Conservation (phyloP, 2,113 vertebrate genomes). For the Cepphus grylle region DNA sequence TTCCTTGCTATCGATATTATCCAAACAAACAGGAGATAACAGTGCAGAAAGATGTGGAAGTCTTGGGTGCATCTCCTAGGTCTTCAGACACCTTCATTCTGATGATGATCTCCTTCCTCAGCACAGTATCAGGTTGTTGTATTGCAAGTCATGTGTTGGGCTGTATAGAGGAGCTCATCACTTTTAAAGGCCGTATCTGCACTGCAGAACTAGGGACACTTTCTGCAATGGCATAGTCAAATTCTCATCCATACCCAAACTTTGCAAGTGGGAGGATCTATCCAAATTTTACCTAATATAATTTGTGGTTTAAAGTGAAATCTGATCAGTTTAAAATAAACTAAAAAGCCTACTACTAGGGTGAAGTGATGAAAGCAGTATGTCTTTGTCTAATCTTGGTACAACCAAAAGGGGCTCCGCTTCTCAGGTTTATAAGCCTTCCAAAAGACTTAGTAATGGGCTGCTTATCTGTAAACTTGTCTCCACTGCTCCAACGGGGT, state of each 20-base stretch:
- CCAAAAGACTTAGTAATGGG: background rate
- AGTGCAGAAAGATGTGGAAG: background rate
- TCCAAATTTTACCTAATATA: background rate
- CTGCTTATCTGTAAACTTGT: background rate
- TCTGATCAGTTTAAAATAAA: background rate
- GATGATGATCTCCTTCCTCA: background rate
- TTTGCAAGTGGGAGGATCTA: background rate
- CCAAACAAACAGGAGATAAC: background rate
- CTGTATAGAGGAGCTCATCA: background rate
- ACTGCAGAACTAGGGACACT: background rate
- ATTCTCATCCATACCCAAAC: background rate
- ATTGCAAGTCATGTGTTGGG: fast-evolving
- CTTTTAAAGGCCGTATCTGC: background rate
- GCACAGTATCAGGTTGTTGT: fast-evolving
- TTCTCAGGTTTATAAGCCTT: background rate
- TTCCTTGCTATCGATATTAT: background rate
- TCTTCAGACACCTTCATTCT: background rate
- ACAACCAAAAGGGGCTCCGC: background rate
- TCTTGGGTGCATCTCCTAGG: background rate
- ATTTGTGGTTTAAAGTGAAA: background rate
- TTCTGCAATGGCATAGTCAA: background rate
- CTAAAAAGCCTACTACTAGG: background rate
- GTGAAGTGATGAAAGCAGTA: background rate
- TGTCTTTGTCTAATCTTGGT: background rate
- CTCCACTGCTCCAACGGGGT: background rate